Conservation (phyloP, 2,888 invertebrate species). For the Erpobdella octoculata region DNA sequence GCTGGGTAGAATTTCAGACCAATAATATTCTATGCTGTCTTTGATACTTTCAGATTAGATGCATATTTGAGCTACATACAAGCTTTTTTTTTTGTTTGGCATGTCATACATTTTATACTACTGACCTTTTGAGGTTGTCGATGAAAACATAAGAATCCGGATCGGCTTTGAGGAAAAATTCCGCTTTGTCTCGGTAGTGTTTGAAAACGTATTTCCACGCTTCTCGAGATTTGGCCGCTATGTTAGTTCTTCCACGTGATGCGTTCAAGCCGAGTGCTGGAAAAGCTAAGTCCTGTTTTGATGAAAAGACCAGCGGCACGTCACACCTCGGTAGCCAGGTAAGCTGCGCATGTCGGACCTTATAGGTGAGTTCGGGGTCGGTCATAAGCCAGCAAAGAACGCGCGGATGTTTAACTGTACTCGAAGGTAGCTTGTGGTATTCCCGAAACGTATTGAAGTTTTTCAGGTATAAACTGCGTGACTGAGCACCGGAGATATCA, state of each 20-base stretch:
- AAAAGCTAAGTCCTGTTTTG: background rate
- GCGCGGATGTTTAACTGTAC: background rate
- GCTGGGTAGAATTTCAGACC: too few species aligned
- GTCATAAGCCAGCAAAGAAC: background rate
- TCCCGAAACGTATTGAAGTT: background rate
- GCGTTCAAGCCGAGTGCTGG: conserved; percentile 2
- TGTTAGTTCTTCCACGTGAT: background rate
- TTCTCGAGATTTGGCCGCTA: conserved; percentile 8
- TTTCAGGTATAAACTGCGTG: too few species aligned
- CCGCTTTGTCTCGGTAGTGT: conserved; percentile 28
- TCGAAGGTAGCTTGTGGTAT: background rate
- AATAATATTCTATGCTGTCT: too few species aligned
- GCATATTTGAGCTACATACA: too few species aligned
- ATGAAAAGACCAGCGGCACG: conserved; percentile 11
- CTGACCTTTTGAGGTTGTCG: conserved; percentile 29
- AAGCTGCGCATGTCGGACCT: background rate
- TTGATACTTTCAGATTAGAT: too few species aligned
- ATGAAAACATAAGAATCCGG: conserved; percentile 35
- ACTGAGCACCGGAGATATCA: too few species aligned
- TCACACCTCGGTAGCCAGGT: conserved; percentile 13
- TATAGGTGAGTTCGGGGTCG: background rate
- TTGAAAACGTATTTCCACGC: conserved; percentile 13
- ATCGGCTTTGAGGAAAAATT: conserved; percentile 36
- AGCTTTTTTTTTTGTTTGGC: background rate
- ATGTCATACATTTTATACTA: background rate